Evolutionary conservation across 2,797 vertebrate genomes (phyloP).

Genomic region (Sciurus vulgaris): DNA sequence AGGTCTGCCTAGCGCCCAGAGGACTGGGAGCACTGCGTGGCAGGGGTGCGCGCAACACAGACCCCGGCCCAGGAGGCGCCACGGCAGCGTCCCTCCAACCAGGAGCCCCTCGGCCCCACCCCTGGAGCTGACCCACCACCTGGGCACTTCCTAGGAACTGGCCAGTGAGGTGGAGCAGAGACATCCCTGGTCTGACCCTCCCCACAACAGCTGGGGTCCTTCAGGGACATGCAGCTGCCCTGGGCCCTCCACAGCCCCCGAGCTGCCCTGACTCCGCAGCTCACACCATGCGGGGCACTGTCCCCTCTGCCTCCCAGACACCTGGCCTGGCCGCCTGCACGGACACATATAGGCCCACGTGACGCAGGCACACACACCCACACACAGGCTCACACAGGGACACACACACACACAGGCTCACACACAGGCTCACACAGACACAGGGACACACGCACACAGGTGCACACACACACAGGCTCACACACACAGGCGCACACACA

Average conservation of each 20-base stretch:
- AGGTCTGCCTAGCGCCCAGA: rapidly evolving
- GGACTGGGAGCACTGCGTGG: rapidly evolving
- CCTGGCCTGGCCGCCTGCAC: rapidly evolving
- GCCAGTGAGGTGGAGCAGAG: too few species aligned
- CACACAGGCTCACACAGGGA: neutral
- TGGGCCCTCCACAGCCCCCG: neutral
- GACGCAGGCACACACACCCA: too few species aligned
- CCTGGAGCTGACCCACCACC: neutral
- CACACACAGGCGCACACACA: too few species aligned
- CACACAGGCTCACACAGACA: too few species aligned
- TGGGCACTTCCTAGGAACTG: neutral
- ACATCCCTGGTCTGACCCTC: rapidly evolving
- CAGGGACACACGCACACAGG: neutral
- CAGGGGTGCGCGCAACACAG: too few species aligned
- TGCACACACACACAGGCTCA: too few species aligned
- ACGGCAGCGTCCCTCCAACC: rapidly evolving
- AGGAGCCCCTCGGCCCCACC: neutral
- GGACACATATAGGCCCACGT: too few species aligned
- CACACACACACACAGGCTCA: too few species aligned
- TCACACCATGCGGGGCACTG: too few species aligned
- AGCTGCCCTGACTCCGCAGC: neutral
- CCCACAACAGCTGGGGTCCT: rapidly evolving
- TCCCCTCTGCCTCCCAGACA: rapidly evolving
- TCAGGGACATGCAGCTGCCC: neutral
- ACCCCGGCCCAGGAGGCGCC: rapidly evolving